Evolutionary conservation across 2,113 vertebrate genomes (phyloP), one percentile per base, ranked within the genome.

Genomic region (Passer montanus): DNA sequence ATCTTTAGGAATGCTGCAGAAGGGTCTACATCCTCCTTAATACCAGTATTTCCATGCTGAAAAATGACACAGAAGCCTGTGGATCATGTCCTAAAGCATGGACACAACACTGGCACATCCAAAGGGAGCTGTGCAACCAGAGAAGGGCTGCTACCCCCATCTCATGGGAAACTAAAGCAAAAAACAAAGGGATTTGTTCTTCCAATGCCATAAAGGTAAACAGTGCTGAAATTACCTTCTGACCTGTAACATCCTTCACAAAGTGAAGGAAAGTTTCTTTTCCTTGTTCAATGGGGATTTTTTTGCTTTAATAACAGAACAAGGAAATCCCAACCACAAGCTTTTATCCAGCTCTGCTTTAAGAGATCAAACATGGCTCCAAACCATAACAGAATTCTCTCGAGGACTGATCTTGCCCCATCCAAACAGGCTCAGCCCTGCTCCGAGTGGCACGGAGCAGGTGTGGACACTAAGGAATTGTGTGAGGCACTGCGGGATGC

Each of bases 381-480:
- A 90, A 90, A 90, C 31, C 55, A 30, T 3, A 87, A 89, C 0
- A 83, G 24, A 77, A 94, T 59, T 49, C 74, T 91, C 90, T 33
- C 1, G 0, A 22, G 73, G 69, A 35, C 72, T 69, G 80, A 78
- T 93, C 82, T 13, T 81, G 91, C 62, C 82, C 77, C 69, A 74
- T 94, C 52, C 84, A 35, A 76, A 83, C 0, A 6, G 75, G 72
- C 76, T 80, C 13, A 11, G 87, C 72, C 56, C 62, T 0, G 0
- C 62, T 64, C 52, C 0, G 0, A 82, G 88, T 3, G 0, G 56
- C 72, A 31, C 1, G 0, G 82, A 90, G 89, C 90, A 93, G 93
- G 93, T 94, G 84, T 90, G 86, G 95, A 93, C 88, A 95, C 81
- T 83, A 33, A 80, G 7, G 7, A 92, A 87, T 94, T 95, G 79